phyloP scores from a whole-genome alignment of 2,113 vertebrate species.

The Eclectus roratus region DNA sequence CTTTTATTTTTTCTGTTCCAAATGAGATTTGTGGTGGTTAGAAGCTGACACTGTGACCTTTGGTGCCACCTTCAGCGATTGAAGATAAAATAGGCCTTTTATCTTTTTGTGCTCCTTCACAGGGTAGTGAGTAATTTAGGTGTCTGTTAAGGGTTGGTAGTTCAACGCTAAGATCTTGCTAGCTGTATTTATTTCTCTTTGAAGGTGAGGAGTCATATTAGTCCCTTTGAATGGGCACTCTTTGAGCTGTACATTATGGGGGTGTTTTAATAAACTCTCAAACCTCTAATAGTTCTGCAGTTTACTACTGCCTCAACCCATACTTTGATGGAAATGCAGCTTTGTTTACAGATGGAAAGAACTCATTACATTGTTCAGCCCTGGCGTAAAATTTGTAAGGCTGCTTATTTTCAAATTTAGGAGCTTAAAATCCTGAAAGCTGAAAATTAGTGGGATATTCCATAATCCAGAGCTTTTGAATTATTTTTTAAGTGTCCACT shows the following conservation, averaged over 20 bases:
- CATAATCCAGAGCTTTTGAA: background rate
- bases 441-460: background rate
- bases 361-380: background rate
- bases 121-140: background rate
- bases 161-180: background rate
- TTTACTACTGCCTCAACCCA: background rate
- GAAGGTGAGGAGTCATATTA: rapidly evolving
- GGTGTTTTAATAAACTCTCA: background rate
- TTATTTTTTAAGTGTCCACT: background rate
- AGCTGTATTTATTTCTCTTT: constrained; percentile 1
- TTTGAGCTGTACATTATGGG: background rate
- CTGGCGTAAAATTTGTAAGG: background rate
- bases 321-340: background rate
- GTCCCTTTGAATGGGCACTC: background rate
- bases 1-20: background rate
- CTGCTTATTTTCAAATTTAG: background rate
- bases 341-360: background rate
- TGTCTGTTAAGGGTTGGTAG: background rate
- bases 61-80: background rate
- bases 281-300: background rate
- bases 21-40: background rate
- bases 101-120: background rate
- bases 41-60: background rate
- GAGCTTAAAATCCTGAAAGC: background rate
- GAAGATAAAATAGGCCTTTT: constrained; percentile 36